Evolutionary conservation across 2,113 vertebrate species (phyloP).

Genomic region (Polypterus senegalus): DNA sequence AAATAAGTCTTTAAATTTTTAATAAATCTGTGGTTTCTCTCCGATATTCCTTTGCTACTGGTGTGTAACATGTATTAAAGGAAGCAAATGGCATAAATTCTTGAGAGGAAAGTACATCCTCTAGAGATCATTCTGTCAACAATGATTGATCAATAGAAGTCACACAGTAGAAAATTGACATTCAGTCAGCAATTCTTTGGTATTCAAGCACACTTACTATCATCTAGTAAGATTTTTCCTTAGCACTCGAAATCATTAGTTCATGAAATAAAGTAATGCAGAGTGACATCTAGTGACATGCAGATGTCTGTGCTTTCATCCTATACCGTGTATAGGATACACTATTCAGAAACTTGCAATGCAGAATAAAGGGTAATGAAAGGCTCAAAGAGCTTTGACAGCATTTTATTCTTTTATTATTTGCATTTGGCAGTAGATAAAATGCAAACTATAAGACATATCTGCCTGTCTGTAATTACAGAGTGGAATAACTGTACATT

Average conservation of each 20-base stretch:
- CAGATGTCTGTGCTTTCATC: not conserved
- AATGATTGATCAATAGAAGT: constrained; percentile 64
- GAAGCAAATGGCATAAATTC: constrained; percentile 3
- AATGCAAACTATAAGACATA: too few species aligned
- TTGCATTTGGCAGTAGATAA: too few species aligned
- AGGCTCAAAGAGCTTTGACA: too few species aligned
- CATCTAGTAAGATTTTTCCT: constrained; percentile 26
- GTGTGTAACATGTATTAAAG: not conserved
- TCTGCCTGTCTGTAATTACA: too few species aligned
- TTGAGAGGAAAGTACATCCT: constrained; percentile 42
- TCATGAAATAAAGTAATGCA: constrained; percentile 44
- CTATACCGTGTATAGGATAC: too few species aligned
- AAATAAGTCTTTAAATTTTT: not conserved
- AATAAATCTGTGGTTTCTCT: not conserved
- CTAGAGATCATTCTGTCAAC: constrained; percentile 59
- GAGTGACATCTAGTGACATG: constrained; percentile 59
- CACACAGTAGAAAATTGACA: constrained; percentile 55
- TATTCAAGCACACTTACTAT: constrained; percentile 46
- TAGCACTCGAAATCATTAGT: constrained; percentile 33
- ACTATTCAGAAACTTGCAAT: too few species aligned
- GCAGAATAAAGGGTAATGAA: too few species aligned
- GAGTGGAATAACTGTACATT: too few species aligned
- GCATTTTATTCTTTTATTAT: too few species aligned
- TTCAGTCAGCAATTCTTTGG: constrained; percentile 52
- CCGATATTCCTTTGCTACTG: not conserved